Conservation (phyloP, 2,113 vertebrate species). For the Phyllostomus hastatus region DNA sequence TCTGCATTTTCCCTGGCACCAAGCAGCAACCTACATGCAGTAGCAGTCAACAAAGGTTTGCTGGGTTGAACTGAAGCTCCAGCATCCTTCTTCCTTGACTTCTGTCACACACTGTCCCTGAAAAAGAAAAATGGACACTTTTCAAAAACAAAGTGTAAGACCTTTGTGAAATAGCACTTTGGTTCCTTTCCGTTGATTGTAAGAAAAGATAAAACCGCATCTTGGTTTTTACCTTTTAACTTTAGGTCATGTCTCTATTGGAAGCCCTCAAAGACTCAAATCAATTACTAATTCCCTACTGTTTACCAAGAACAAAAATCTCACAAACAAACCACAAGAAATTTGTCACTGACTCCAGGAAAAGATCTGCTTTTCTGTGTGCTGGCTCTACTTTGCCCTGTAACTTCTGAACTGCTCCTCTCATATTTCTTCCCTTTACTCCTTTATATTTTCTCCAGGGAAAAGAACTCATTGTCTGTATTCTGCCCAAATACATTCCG, state of each 20-base stretch:
- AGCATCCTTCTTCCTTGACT: neutral
- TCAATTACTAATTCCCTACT: neutral
- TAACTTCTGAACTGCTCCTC: neutral
- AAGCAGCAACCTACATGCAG: neutral
- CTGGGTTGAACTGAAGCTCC: neutral
- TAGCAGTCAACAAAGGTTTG: neutral
- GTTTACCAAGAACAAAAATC: neutral
- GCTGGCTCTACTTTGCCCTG: neutral
- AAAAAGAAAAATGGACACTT: neutral
- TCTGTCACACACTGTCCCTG: neutral
- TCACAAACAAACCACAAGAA: neutral
- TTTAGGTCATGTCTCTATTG: neutral
- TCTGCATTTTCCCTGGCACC: neutral
- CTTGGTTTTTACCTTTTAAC: neutral
- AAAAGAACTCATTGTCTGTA: constrained; percentile 4
- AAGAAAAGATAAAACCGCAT: neutral
- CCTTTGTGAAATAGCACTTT: neutral
- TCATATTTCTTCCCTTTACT: neutral
- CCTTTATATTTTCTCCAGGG: neutral
- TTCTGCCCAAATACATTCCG: neutral
- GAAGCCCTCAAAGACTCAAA: neutral
- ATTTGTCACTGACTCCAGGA: neutral
- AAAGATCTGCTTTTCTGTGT: neutral
- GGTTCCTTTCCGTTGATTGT: neutral
- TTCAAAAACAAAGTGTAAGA: neutral